phyloP scores from a whole-genome alignment of 2,797 vertebrate species.

The Sebastiscus tertius region DNA sequence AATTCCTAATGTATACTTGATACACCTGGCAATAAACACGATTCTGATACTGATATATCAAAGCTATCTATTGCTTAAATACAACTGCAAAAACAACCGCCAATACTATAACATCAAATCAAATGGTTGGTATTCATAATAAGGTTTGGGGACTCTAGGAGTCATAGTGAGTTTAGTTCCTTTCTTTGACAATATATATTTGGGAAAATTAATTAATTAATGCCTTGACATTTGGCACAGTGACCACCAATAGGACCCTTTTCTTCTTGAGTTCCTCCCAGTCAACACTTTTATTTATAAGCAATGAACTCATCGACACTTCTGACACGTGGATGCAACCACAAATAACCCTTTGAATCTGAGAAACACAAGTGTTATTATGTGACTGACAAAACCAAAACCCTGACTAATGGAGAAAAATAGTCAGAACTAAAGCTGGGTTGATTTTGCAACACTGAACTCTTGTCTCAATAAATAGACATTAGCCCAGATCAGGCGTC shows the following conservation, averaged over 20 bases:
- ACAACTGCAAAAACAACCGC: neutral
- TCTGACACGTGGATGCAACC: neutral
- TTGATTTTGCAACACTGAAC: neutral
- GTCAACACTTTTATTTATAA: neutral
- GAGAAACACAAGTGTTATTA: constrained; percentile 6
- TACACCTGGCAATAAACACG: too few relatives aligned
- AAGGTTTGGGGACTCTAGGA: neutral
- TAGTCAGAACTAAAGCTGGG: neutral
- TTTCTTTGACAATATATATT: neutral
- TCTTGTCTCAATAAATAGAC: neutral
- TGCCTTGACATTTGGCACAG: neutral
- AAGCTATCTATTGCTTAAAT: neutral
- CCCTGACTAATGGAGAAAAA: too few relatives aligned
- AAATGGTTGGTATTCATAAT: neutral
- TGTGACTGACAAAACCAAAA: neutral
- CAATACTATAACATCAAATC: neutral
- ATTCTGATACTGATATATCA: neutral
- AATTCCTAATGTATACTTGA: too few relatives aligned
- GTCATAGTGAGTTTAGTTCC: neutral
- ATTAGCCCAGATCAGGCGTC: too few relatives aligned
- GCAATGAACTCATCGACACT: constrained; percentile 6
- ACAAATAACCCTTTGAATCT: neutral
- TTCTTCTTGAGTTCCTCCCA: neutral
- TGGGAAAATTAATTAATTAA: neutral
- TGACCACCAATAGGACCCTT: neutral